Evolutionary conservation across 1,140 invertebrate species (phyloP), one percentile per base, ranked within the genome.

Genomic region (Microplitis demolitor): DNA sequence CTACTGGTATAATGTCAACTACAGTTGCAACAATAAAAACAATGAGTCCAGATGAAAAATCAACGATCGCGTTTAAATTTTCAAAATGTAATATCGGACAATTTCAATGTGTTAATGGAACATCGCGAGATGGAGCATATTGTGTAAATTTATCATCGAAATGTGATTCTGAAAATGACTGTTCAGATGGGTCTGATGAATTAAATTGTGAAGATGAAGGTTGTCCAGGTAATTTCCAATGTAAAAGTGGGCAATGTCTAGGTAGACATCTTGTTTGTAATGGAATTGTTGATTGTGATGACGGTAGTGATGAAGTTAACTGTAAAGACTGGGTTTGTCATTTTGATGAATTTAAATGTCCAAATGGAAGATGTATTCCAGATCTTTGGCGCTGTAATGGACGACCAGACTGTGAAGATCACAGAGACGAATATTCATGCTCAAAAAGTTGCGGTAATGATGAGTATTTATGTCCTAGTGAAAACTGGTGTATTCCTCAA

Each of bases 181-280:
- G 91, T 78, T 89, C 87, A 0, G 91, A 92, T 78, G 89, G 88
- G 16, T 91, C 91, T 9, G 91, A 92, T 81, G 91, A 92, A 81
- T 50, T 86, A 3, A 86, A 88, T n/a, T 92, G 91, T 76, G 78
- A 87, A 61, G 80, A 88, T 77, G 84, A 89, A 67, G 83, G 85
- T 33, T 92, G 91, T 80, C 88, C 86, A 13, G 88, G 88, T 50
- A 91, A 91, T 73, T 92, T 91, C 83, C 84, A 90, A 78, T 95
- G 93, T 79, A 80, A 83, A 3, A 92, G 88, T 83, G 92, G 93
- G 13, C 90, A 92, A 77, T 95, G 94, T 78, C 89, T 95, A 14
- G 91, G 89, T 73, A 82, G 90, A 70, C 87, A 91, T 76, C 86
- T 93, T 31, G 91, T 93, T 8, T 96, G 94, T 83, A 93, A 96